These are phyloP conservation scores for Poecilia wingei DNA, from an alignment of 2,797 vertebrate genomes.

Conservation along the genomic window DNA sequence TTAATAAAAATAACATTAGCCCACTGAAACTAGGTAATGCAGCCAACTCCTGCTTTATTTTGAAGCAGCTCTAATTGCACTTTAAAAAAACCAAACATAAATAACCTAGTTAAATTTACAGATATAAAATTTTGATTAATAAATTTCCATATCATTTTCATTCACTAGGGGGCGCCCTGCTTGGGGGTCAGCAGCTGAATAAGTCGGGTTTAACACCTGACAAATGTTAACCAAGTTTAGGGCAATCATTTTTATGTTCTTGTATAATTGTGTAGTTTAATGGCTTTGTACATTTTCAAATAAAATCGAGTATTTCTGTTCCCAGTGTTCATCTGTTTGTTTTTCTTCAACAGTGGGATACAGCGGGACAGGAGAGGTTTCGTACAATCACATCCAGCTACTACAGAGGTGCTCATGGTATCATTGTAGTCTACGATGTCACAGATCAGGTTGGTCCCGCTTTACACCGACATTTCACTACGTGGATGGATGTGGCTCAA, in stretches of 20 bases:
- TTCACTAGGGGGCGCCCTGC: not conserved
- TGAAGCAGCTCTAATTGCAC: not conserved
- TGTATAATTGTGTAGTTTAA: not conserved
- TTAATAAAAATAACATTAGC: not conserved
- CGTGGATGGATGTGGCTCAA: not conserved
- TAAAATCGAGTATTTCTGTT: not conserved
- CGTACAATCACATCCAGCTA: conserved; percentile 99
- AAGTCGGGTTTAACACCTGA: too few relatives aligned
- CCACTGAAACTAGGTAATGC: not conserved
- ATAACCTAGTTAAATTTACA: not conserved
- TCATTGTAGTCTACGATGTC: conserved; percentile 98
- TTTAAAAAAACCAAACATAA: not conserved
- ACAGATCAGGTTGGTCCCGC: conserved; percentile 90
- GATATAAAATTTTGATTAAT: not conserved
- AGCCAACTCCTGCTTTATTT: not conserved
- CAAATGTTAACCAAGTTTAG: not conserved
- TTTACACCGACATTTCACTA: not conserved
- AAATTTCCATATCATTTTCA: not conserved
- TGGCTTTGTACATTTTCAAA: not conserved
- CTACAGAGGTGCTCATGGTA: conserved; percentile 98
- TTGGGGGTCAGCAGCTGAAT: too few relatives aligned
- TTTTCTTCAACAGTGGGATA: conserved; percentile 89
- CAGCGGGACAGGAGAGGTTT: conserved; percentile 97
- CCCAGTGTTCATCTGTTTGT: not conserved
- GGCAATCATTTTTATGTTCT: not conserved